Base-by-base conservation (phyloP, 2,797 vertebrate species). In the Lepus oiostolus region DNA sequence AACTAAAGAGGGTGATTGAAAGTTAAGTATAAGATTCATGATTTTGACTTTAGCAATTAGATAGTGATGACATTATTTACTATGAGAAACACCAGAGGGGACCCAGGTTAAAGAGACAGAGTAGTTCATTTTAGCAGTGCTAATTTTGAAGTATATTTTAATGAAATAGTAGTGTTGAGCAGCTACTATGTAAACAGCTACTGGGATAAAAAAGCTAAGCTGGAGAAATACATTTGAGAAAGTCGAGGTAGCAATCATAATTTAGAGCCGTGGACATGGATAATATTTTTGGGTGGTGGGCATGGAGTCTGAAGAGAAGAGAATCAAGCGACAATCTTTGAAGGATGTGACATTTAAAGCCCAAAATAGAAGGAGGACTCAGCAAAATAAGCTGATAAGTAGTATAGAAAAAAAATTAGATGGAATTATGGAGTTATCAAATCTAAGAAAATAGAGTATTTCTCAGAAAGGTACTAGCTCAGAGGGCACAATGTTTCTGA, bases 161-260 rank as follows among this genome's bases (percentile, higher is more conserved):
- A 80, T 93, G 38, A 71, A 91, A 30, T 22, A 85, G 4, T 9
- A 93, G 8, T 67, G 11, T 35, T 92, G 67, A 81, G 30, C 90
- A 91, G 12, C 7, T 50, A 17, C 17, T 72, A 0, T 58, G 80
- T 65, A 13, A 10, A 67, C 93, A 24, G 19, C 71, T 77, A 17
- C 21, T 30, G 6, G 5, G 26, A 63, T 87, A 84, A 87, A 16
- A 95, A 21, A 71, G 81, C 24, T 19, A 19, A 79, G 52, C 30
- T 87, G 70, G 30, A 85, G 24, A 90, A 94, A 84, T 42, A 67
- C 63, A 88, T 62, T 35, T 68, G 14, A 75, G 38, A 68, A 80
- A 80, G 26, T 38, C 4, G 60, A 12, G 11, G 2, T 60, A 82
- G 35, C 11, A 35, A 28, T 74, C 30, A 38, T n/a, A 58, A 80